Conservation (phyloP, 2,888 invertebrate genomes). For the Monoplex corrugatus region DNA sequence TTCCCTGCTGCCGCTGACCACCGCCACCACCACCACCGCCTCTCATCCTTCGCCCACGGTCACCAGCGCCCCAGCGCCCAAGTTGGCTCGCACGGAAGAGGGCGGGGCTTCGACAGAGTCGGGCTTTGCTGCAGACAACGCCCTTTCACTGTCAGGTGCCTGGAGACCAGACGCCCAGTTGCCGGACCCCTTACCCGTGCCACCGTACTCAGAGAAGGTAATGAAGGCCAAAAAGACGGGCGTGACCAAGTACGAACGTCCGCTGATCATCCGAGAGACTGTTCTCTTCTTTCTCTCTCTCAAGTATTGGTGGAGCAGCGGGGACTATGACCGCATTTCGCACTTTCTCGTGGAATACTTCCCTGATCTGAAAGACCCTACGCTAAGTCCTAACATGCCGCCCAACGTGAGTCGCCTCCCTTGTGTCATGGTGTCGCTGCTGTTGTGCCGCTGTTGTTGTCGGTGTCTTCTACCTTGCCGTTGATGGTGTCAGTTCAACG, state of each 20-base stretch:
- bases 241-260: conserved; percentile 56
- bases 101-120: not conserved
- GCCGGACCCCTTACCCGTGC: conserved; percentile 58
- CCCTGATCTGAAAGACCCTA: conserved; percentile 57
- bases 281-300: conserved; percentile 59
- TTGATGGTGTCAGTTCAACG: not conserved
- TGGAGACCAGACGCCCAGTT: conserved; percentile 56
- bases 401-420: conserved; percentile 54
- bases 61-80: not conserved
- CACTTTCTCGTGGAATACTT: conserved; percentile 58
- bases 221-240: conserved; percentile 56
- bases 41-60: not conserved
- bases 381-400: conserved; percentile 56
- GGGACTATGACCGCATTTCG: conserved; percentile 60
- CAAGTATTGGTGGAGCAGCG: conserved; percentile 60
- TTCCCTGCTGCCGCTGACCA: conserved; percentile 26
- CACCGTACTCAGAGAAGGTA: conserved; percentile 60
- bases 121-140: conserved; percentile 33
- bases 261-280: conserved; percentile 58
- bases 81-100: not conserved
- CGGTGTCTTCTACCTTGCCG: not conserved
- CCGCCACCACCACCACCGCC: not conserved
- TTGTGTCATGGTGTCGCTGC: not conserved
- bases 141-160: conserved; percentile 7
- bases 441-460: conserved; percentile 30